Evolutionary conservation across 1,140 invertebrate genomes (phyloP).

Genomic region (Melipona quadrifasciata): DNA sequence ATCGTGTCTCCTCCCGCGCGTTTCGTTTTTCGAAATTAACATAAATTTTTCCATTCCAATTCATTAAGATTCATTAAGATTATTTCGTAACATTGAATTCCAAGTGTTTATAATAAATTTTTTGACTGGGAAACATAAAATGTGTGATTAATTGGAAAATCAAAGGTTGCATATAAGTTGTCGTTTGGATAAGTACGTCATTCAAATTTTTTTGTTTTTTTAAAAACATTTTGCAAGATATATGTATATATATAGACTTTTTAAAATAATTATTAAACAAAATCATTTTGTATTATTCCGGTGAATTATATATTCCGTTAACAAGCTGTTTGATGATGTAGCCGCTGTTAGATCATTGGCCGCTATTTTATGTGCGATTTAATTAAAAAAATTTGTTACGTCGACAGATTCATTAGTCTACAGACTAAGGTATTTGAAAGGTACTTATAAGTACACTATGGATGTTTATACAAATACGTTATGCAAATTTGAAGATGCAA

Average conservation of each 20-base stretch:
- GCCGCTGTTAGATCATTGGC: neutral
- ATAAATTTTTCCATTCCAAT: neutral
- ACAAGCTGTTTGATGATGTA: neutral
- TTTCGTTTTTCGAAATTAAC: neutral
- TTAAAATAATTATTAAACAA: neutral
- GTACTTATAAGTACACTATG: neutral
- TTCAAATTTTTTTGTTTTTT: neutral
- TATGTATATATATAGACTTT: neutral
- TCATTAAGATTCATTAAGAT: neutral
- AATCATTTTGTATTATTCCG: neutral
- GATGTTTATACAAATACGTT: neutral
- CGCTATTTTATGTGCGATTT: neutral
- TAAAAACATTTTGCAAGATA: too few species aligned
- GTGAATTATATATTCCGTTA: conserved; percentile 20
- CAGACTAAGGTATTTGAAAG: neutral
- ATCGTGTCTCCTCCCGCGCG: neutral
- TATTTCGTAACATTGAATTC: too few species aligned
- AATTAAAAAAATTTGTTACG: neutral
- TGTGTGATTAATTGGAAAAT: neutral
- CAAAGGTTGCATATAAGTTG: neutral
- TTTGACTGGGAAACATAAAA: neutral
- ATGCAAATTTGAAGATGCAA: neutral
- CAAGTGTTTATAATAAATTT: neutral
- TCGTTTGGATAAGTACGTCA: neutral
- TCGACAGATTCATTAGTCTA: neutral